These are phyloP conservation scores for Parnassius smintheus DNA, from an alignment of 2,888 invertebrate species.

Conservation along the genomic window DNA sequence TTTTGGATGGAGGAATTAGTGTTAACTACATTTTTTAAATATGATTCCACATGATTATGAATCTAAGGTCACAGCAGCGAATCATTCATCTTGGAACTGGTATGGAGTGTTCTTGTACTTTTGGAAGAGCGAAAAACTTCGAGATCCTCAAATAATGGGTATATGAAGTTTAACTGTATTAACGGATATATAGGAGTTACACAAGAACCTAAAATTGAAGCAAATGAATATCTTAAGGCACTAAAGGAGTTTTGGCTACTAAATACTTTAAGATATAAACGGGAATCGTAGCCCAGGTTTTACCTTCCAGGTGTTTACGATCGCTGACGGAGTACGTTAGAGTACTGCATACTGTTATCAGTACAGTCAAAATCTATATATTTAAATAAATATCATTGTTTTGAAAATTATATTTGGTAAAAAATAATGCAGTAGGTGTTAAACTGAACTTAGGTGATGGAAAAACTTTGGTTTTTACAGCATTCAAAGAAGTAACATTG, in stretches of 20 bases:
- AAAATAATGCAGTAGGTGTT: constrained; percentile 38
- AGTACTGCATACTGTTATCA: constrained; percentile 44
- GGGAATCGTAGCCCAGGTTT: constrained; percentile 62
- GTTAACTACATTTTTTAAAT: constrained; percentile 40
- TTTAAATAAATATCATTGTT: constrained; percentile 35
- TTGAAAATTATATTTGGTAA: constrained; percentile 36
- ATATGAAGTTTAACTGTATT: constrained; percentile 36
- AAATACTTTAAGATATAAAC: constrained; percentile 49
- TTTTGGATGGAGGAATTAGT: constrained; percentile 50
- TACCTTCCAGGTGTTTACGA: constrained; percentile 59
- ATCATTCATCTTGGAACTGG: constrained; percentile 44
- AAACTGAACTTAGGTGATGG: constrained; percentile 26
- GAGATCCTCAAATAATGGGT: constrained; percentile 30
- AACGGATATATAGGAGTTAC: constrained; percentile 38
- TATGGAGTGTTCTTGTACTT: constrained; percentile 41
- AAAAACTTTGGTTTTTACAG: constrained; percentile 31
- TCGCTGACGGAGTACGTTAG: constrained; percentile 57
- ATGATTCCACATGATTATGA: constrained; percentile 40
- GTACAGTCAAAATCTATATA: constrained; percentile 76
- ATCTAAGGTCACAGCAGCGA: constrained; percentile 38
- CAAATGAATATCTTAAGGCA: constrained; percentile 42
- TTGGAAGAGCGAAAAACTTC: constrained; percentile 43
- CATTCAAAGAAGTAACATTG: constrained; percentile 45
- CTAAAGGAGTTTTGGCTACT: constrained; percentile 60
- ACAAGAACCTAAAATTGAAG: constrained; percentile 26